Evolutionary conservation across 2,797 vertebrate genomes (phyloP), one percentile per base, ranked within the genome.

Genomic region (Arvicola amphibius): DNA sequence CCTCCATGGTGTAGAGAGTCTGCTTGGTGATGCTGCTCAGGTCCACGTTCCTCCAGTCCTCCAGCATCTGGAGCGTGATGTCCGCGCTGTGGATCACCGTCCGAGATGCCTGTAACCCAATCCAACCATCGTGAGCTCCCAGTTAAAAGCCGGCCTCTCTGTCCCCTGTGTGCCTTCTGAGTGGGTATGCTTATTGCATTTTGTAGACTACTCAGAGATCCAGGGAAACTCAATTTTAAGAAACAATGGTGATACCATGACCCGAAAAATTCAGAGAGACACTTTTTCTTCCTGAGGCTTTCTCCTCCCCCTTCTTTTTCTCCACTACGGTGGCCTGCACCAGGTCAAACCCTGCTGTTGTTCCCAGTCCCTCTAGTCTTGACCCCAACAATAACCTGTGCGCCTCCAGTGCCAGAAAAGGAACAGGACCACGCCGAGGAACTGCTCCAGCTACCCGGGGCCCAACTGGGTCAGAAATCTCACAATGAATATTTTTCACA

Each of bases 41-140:
- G 98, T 99, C 99, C 98, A 99, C 99, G n/a, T 99, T 99, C 98
- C 99, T 99, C 99, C 99, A 99, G 99, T 99, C 99, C 98, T 99
- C 99, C 98, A 99, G 98, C 99, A 99, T 99, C 98, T 99, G 99
- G 98, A 99, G 99, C 5, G 99, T 99, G 98, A 99, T 99, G 98
- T 99, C 99, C 40, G 99, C 99, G 40, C 99, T 99, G 99, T 99
- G 99, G 99, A 99, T 99, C 98, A 99, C 99, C 0, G 99, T 99
- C 97, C 99, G 99, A 32, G 99, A 99, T 1, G 99, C 99, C 99
- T 99, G 78, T 74, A 98, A 98, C 97, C 95, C 98, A 98, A 97
- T 95, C 92, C 97, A 98, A 93, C 81, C 87, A 90, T 90, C 92
- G 88, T 85, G 94, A 92, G 92, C 98, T 98, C 98, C 98, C 94